Percentiles rank a stretch among this genome's conserved stretches.
Conservation (phyloP, 2,113 vertebrate genomes). For the Centropus unirufus region DNA sequence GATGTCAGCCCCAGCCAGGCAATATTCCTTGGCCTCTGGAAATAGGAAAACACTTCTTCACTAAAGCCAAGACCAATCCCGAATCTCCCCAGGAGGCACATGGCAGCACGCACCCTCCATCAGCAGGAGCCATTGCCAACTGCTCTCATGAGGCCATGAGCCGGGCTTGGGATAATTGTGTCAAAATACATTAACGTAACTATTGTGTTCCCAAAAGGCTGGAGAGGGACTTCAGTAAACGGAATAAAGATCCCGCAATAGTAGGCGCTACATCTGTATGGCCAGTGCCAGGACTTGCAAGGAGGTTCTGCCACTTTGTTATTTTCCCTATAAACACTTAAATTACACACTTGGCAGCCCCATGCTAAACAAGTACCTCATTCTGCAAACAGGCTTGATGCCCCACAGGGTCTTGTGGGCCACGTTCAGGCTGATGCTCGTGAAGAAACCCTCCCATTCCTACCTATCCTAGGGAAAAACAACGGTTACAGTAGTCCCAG, state of each 20-base stretch:
- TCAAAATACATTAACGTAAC: not conserved
- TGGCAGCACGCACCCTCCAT: rapidly evolving
- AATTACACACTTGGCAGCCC: not conserved
- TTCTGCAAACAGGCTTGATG: not conserved
- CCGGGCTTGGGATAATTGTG: not conserved
- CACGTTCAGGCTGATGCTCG: not conserved
- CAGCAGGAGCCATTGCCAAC: not conserved
- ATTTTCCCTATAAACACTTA: not conserved
- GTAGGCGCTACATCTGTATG: rapidly evolving
- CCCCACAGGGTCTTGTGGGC: not conserved
- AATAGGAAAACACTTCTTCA: not conserved
- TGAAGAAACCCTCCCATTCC: not conserved
- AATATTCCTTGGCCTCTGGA: not conserved
- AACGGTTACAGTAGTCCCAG: rapidly evolving
- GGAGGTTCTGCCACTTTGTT: not conserved
- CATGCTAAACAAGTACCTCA: not conserved
- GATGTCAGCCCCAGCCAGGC: not conserved
- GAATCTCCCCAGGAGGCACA: not conserved
- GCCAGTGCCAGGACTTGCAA: not conserved
- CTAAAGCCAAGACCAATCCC: not conserved
- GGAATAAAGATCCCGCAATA: not conserved
- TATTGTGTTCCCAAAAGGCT: not conserved
- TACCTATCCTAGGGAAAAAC: not conserved
- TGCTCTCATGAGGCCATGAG: not conserved
- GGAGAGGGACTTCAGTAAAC: not conserved